These are phyloP conservation scores for Diachasmimorpha longicaudata DNA, from an alignment of 1,140 invertebrate genomes.

Conservation along the genomic window DNA sequence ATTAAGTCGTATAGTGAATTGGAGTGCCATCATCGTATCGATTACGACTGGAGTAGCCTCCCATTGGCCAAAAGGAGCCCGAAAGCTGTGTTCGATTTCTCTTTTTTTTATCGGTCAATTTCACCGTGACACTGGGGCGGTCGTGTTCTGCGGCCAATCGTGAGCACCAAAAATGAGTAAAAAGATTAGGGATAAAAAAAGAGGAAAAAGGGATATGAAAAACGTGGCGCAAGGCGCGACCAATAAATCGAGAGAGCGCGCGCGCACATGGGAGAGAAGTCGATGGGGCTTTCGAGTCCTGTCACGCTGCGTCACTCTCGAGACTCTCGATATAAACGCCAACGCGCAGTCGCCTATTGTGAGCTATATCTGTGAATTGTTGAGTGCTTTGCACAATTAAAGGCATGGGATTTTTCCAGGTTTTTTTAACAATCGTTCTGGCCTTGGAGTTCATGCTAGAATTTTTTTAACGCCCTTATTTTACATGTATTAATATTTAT, in stretches of 20 bases:
- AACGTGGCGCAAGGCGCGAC: constrained; percentile 36
- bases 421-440: no score
- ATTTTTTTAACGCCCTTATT: no score
- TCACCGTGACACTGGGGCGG: constrained; percentile 52
- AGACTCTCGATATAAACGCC: background rate
- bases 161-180: constrained; percentile 26
- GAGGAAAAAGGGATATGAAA: constrained; percentile 38
- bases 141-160: constrained; percentile 48
- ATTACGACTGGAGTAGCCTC: background rate
- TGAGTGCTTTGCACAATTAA: no score
- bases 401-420: no score
- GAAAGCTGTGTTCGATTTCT: constrained; percentile 49
- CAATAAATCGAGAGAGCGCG: constrained; percentile 44
- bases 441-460: no score
- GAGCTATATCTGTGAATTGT: no score
- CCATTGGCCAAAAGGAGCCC: constrained; percentile 18
- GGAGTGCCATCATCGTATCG: constrained; percentile 18
- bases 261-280: constrained; percentile 27
- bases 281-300: constrained; percentile 35
- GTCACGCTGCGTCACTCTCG: constrained; percentile 30
- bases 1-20: background rate
- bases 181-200: constrained; percentile 4
- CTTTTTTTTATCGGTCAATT: constrained; percentile 51
- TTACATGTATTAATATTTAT: no score
- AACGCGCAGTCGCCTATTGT: constrained; percentile 5